phyloP scores from a whole-genome alignment of 2,797 vertebrate species.

The Ceryle rudis region DNA sequence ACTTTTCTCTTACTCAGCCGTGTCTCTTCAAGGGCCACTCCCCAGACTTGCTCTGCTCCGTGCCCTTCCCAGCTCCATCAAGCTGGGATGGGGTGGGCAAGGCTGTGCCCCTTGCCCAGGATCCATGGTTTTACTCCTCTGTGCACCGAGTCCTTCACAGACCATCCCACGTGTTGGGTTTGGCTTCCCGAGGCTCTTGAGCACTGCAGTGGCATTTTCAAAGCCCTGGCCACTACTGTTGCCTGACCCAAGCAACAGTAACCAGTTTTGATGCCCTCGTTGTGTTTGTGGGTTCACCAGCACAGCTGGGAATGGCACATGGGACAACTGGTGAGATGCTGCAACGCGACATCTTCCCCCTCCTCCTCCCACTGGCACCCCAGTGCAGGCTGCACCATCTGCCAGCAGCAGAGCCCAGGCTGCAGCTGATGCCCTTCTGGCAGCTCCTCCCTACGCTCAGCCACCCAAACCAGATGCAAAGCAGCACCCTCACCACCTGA shows the following conservation, averaged over 20 bases:
- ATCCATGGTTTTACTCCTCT: not conserved
- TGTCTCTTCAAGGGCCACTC: not conserved
- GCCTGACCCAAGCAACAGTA: accelerated
- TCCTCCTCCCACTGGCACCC: not conserved
- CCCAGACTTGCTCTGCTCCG: accelerated
- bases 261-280: accelerated
- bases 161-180: accelerated
- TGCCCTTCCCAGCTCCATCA: not conserved
- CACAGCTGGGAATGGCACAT: accelerated
- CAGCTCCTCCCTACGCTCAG: not conserved
- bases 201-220: accelerated
- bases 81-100: accelerated
- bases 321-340: not conserved
- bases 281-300: accelerated
- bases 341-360: accelerated
- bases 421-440: not conserved
- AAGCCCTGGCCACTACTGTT: not conserved
- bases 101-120: not conserved
- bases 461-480: not conserved
- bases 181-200: not conserved
- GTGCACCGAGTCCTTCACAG: not conserved
- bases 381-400: accelerated
- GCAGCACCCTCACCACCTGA: not conserved
- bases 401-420: not conserved
- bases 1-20: not conserved